Conservation (phyloP, 1,140 invertebrate species). For the silkworm (Bombyx mori) region ASM3026992v2 NC_085133.1:5413501-5414000, state of each 20-base stretch:
- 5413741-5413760: slow-evolving; percentile 22
- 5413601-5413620: slow-evolving; percentile 27
- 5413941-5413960: too few relatives aligned
- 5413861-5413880: too few relatives aligned
- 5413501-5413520: too few relatives aligned
- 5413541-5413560: too few relatives aligned
- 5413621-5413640: slow-evolving; percentile 15
- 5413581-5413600: not conserved
- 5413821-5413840: slow-evolving; percentile 31
- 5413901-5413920: too few relatives aligned
- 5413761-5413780: slow-evolving; percentile 4
- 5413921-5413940: too few relatives aligned
- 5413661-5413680: slow-evolving; percentile 8
- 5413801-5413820: slow-evolving; percentile 14
- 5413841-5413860: slow-evolving; percentile 9
- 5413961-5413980: too few relatives aligned
- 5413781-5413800: slow-evolving; percentile 24
- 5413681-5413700: slow-evolving; percentile 6
- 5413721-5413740: slow-evolving; percentile 1
- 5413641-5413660: slow-evolving; percentile 7
- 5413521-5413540: too few relatives aligned
- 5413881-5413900: too few relatives aligned
- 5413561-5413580: too few relatives aligned
- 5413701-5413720: slow-evolving; percentile 10
- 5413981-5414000: too few relatives aligned